Percentiles rank a stretch among this genome's conserved stretches.
Evolutionary conservation across 2,113 vertebrate species (phyloP).

Genomic region (Clarias macrocephalus): DNA sequence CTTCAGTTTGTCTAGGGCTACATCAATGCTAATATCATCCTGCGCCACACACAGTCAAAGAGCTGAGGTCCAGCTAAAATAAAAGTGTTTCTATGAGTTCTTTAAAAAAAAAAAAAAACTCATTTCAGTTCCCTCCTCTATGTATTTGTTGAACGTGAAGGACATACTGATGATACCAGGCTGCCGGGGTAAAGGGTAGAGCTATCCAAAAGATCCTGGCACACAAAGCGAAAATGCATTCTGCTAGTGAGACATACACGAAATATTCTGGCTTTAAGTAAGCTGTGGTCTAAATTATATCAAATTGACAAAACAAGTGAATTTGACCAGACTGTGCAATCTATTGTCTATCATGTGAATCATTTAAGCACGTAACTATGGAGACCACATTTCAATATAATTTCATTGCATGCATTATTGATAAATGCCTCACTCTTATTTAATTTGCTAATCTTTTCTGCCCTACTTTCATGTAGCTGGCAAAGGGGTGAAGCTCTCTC

Average conservation of each 20-base stretch:
- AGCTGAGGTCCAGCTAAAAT: neutral
- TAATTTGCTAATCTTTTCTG: neutral
- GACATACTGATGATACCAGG: neutral
- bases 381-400: neutral
- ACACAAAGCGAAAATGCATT: neutral
- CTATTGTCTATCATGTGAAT: neutral
- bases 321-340: neutral
- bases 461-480: neutral
- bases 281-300: neutral
- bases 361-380: neutral
- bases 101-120: neutral
- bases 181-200: neutral
- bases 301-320: neutral
- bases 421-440: neutral
- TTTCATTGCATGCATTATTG: conserved; percentile 4
- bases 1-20: neutral
- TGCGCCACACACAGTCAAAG: neutral
- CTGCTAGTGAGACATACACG: neutral
- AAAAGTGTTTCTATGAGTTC: neutral
- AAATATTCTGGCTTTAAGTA: neutral
- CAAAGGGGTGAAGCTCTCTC: neutral
- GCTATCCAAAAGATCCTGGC: neutral
- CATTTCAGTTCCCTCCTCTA: neutral
- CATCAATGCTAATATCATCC: neutral
- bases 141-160: neutral